Evolutionary conservation across 2,797 vertebrate species (phyloP).

Genomic region (Sebastiscus tertius): DNA sequence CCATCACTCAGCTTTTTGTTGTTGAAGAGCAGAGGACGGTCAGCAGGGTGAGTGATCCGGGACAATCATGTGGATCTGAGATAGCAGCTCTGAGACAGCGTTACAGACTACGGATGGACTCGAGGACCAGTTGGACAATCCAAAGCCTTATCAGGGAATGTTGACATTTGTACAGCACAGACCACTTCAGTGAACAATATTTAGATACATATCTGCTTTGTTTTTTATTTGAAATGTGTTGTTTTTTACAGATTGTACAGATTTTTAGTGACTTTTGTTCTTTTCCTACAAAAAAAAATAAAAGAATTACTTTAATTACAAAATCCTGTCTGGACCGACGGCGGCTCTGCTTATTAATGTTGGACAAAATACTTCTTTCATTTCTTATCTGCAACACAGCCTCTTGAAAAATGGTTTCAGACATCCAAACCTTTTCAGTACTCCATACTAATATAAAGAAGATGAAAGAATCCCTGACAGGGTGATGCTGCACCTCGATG

Average conservation of each 20-base stretch:
- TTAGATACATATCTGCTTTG: slow-evolving; percentile 44
- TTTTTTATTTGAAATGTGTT: slow-evolving; percentile 64
- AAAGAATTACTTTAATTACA: slow-evolving; percentile 62
- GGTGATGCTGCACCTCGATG: too few relatives aligned
- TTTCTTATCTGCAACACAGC: neutral
- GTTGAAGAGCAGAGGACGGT: neutral
- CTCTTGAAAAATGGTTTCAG: neutral
- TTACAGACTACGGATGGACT: slow-evolving; percentile 14
- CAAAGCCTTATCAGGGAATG: slow-evolving; percentile 66
- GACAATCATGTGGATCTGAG: neutral
- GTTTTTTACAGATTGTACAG: slow-evolving; percentile 82
- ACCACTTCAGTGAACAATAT: slow-evolving; percentile 45
- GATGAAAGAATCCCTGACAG: too few relatives aligned
- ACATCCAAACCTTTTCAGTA: neutral
- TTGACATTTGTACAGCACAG: slow-evolving; percentile 55
- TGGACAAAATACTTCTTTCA: neutral
- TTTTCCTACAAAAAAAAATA: slow-evolving; percentile 78
- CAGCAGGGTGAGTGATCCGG: neutral
- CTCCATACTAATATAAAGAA: neutral
- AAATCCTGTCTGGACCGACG: neutral
- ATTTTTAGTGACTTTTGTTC: slow-evolving; percentile 76
- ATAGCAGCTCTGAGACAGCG: neutral
- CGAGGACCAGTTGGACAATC: slow-evolving; percentile 40
- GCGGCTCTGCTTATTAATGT: neutral
- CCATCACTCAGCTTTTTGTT: neutral